Percentiles rank a stretch among this genome's conserved stretches.
Evolutionary conservation across 2,888 invertebrate genomes (phyloP).

Genomic region (Chydorus sphaericus): DNA sequence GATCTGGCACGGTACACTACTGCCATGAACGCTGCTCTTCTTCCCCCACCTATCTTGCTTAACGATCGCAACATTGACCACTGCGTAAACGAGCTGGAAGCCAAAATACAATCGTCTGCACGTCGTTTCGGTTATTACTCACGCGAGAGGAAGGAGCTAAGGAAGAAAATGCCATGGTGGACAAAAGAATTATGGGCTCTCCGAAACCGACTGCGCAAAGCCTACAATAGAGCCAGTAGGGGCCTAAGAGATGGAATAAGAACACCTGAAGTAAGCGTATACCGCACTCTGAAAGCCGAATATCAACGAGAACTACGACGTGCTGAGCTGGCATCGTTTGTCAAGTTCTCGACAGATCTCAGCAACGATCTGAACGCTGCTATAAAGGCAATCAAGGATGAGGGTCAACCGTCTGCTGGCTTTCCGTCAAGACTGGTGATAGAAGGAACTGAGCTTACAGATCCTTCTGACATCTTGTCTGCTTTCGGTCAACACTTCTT

Average conservation of each 20-base stretch:
- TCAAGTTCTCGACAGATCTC: not conserved
- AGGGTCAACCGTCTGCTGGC: not conserved
- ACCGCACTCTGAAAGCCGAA: not conserved
- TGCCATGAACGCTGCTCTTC: no score
- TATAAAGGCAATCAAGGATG: not conserved
- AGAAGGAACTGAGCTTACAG: not conserved
- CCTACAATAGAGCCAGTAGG: no score
- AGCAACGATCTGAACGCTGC: not conserved
- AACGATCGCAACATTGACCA: no score
- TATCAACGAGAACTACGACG: not conserved
- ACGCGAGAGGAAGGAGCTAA: no score
- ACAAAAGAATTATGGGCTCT: not conserved
- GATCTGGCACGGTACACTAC: no score
- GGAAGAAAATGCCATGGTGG: constrained; percentile 1
- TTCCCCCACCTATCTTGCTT: no score
- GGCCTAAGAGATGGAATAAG: no score
- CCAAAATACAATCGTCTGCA: no score
- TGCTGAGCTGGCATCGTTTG: no score
- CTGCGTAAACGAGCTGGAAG: no score
- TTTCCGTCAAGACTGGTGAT: not conserved
- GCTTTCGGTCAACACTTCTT: not conserved
- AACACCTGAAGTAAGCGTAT: no score
- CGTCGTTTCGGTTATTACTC: not conserved
- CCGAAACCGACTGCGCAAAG: not conserved
- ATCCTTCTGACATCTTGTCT: not conserved